Conservation (phyloP, 2,113 vertebrate genomes). For the Vanacampus margaritifer region DNA sequence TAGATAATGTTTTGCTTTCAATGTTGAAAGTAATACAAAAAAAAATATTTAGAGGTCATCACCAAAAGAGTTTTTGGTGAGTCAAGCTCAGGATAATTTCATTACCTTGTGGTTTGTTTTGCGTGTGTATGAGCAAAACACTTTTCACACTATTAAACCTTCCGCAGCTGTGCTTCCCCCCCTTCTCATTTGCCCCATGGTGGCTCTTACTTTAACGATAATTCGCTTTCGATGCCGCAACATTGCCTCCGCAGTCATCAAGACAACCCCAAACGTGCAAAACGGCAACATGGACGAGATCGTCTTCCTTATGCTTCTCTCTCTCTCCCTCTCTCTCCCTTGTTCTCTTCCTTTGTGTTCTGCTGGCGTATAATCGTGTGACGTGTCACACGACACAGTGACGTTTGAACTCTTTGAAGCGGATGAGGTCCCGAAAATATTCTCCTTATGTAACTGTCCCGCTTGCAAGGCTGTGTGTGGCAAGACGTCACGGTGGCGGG, state of each 20-base stretch:
- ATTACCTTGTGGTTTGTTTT: neutral
- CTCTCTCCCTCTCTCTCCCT: conserved; percentile 9
- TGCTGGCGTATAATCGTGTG: conserved; percentile 38
- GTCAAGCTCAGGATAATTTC: neutral
- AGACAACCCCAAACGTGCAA: neutral
- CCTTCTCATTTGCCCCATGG: conserved; percentile 41
- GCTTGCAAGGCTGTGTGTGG: conserved; percentile 49
- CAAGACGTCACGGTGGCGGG: conserved; percentile 30
- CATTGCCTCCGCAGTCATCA: conserved; percentile 43
- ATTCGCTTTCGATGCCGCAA: conserved; percentile 42
- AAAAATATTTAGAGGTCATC: neutral
- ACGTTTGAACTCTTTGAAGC: conserved; percentile 59
- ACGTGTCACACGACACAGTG: conserved; percentile 50
- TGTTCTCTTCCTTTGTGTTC: conserved; percentile 12
- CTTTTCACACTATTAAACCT: conserved; percentile 43
- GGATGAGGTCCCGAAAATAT: conserved; percentile 58
- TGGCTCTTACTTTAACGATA: conserved; percentile 52
- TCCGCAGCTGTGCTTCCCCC: conserved; percentile 54
- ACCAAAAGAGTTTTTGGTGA: neutral
- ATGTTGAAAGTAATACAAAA: too few relatives aligned
- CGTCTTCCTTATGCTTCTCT: neutral
- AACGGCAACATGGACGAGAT: neutral
- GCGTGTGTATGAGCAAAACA: conserved; percentile 8
- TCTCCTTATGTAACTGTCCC: conserved; percentile 69
- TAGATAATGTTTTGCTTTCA: too few relatives aligned